Evolutionary conservation across 2,113 vertebrate species (phyloP), one percentile per base, ranked within the genome.

Genomic region (Thunnus thynnus): DNA sequence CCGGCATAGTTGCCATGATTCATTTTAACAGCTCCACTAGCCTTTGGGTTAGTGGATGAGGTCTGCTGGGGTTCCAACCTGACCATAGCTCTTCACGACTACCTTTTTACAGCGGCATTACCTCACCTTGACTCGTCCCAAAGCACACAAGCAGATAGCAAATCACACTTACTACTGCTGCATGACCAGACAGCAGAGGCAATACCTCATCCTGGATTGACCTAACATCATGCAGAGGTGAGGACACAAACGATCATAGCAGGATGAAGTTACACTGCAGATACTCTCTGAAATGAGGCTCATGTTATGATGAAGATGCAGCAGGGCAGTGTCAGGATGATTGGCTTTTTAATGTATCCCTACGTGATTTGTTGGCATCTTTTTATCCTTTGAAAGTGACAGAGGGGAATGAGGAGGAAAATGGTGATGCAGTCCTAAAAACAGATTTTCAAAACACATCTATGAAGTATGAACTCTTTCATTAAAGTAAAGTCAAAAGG

Each of bases 91-190:
- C 85, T 80, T 84, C 25, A 14, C 64, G 79, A 71, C 76, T 73
- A 22, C 27, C 5, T 79, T 82, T 89, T 90, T 70, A 86, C 51
- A 74, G 78, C 82, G 71, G 75, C 69, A 86, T 86, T 84, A 85
- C 63, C 66, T 91, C 83, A 91, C 86, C 91, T 86, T 87, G 90
- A 90, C 70, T 80, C 9, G 25, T 68, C 73, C 60, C 80, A 76
- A 74, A 86, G 72, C 78, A 75, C 77, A 83, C 69, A 83, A 72
- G 87, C 51, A 22, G 47, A 74, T 18, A 75, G 69, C 58, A 86
- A 87, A 91, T 91, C 74, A 84, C 54, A 58, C n/a, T 41, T 41
- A 58, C 36, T 54, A 69, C 61, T 69, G 36, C 52, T 55, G 61
- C 5, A 4, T 55, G 75, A 83, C 36, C 36, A 41, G 7, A 2